Evolutionary conservation across 2,797 vertebrate species (phyloP), one percentile per base, ranked within the genome.

Genomic region (Chrosomus eos): DNA sequence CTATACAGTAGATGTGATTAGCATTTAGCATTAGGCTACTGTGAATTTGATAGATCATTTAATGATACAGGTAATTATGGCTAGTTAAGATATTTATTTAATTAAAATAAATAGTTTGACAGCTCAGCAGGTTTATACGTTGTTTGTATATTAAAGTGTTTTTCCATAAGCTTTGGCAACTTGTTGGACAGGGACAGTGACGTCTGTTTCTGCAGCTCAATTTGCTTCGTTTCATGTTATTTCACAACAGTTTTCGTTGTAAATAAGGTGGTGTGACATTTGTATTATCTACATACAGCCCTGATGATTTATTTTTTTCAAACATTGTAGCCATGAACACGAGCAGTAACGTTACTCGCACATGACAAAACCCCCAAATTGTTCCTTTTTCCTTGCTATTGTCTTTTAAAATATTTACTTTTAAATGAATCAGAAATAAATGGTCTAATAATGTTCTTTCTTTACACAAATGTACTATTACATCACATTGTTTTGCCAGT

Each of bases 11-110:
- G 19, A 40, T 10, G 51, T 58, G 45, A 68, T 71, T 86, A 86
- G 84, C 84, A 75, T 81, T 62, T 72, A 80, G 73, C 40, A 11
- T 14, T 18, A 53, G 51, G 19, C 62, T 7, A 7, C 43, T 66
- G 9, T 51, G 62, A 31, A 28, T 64, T 64, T 64, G 23, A 36
- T 38, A 7, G 13, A 40, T 28, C 73, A 51, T 66, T 82, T 64
- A 19, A 9, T 3, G 14, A 51, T 73, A 5, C 13, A 73, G 28
- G 40, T 55, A 43, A 9, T 10, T 73, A 5, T 23, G 26, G 33
- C 48, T 7, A 21, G 36, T 14, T 45, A 2, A 10, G 8, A 1
- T 74, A 62, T 64, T 74, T 8, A 1, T 28, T 26, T 66, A 23
- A 53, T 38, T 28, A 13, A 4, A 82, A 19, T 82, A 3, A 38